phyloP scores from a whole-genome alignment of 2,113 vertebrate species.

The Malurus elegans region DNA sequence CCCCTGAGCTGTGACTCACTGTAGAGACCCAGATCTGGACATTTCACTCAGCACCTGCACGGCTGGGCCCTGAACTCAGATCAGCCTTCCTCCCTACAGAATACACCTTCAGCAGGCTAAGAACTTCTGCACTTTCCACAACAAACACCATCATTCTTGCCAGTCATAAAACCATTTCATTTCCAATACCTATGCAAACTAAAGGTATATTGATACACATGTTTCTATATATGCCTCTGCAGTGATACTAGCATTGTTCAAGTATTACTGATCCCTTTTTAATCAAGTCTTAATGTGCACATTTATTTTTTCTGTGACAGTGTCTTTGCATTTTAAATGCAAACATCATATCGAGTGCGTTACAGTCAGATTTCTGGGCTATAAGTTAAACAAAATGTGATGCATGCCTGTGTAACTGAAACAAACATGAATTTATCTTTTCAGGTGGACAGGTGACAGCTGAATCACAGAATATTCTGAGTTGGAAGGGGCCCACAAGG shows the following conservation, averaged over 20 bases:
- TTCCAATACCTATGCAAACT: not conserved
- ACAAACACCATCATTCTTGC: not conserved
- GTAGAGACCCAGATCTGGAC: not conserved
- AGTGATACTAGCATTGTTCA: not conserved
- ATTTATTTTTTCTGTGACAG: not conserved
- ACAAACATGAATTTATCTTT: not conserved
- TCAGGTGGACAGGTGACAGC: not conserved
- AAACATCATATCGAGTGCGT: rapidly evolving
- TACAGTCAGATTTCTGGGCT: not conserved
- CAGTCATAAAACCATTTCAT: not conserved
- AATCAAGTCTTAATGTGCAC: not conserved
- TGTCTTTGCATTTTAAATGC: not conserved
- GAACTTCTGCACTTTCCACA: not conserved
- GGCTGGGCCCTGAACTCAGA: not conserved
- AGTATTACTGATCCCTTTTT: not conserved
- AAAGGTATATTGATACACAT: not conserved
- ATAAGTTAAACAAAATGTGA: not conserved
- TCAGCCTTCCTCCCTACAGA: not conserved
- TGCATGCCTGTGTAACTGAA: not conserved
- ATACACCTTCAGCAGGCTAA: not conserved
- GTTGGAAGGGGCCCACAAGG: not conserved
- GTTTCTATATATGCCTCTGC: not conserved
- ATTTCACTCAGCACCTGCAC: not conserved
- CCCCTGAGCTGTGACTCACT: not conserved
- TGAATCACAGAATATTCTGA: not conserved